Conservation (phyloP, 2,797 vertebrate species). For the Petrocephalus sullivani region DNA sequence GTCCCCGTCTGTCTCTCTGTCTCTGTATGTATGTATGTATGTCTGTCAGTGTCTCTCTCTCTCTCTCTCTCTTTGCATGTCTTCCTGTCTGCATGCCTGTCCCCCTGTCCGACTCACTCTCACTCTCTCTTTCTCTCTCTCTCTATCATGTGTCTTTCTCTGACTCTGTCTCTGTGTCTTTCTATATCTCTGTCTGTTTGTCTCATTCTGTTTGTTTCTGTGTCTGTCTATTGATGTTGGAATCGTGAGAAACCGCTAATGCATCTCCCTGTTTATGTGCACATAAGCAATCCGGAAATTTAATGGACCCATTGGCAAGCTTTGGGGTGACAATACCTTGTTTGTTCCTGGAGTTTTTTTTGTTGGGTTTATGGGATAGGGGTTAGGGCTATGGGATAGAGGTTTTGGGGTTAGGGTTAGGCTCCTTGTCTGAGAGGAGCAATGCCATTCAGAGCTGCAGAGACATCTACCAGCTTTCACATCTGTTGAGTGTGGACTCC, state of each 20-base stretch:
- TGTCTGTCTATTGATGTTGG: not conserved
- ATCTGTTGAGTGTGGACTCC: not conserved
- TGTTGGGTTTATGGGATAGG: not conserved
- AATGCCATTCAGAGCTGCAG: not conserved
- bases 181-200: not conserved
- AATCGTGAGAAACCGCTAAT: not conserved
- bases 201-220: not conserved
- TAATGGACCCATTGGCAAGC: not conserved
- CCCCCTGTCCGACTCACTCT: not conserved
- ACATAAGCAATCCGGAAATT: not conserved
- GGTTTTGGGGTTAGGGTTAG: not conserved
- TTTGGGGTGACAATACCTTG: not conserved
- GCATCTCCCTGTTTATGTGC: not conserved
- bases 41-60: too few species aligned
- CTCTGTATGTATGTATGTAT: not conserved
- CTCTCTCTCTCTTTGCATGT: not conserved
- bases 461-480: not conserved
- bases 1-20: not conserved
- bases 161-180: not conserved
- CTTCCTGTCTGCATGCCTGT: not conserved
- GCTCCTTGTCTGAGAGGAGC: not conserved
- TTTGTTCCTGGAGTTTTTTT: not conserved
- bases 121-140: not conserved
- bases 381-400: not conserved
- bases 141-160: not conserved